Base-by-base conservation (phyloP, 2,797 vertebrate species). In the Girardinus metallicus region DNA sequence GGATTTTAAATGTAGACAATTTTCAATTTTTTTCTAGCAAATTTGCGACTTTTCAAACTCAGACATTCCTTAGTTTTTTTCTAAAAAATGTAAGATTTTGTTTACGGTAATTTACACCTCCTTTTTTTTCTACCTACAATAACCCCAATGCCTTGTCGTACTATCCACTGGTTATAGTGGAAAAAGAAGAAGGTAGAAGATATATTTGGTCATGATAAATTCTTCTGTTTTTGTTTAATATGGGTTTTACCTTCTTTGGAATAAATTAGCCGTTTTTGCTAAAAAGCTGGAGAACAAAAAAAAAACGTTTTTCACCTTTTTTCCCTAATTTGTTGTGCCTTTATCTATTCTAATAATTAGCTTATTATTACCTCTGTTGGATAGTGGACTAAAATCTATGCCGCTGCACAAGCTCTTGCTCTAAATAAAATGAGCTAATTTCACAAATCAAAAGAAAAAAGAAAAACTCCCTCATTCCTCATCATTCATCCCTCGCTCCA, bases 361-460 rank as follows among this genome's bases (percentile, higher is more conserved):
- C 26, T 44, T 15, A 44, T 70, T 26, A n/a, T 70, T 51, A 23
- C 39, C 66, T 70, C 66, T 5, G 11, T 26, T 70, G 16, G 34
- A 39, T 23, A 5, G 72, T 73, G 31, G 16, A 18, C 18, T 39
- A 2, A 66, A 76, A 26, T 26, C 34, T 4, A 49, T 10, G 16
- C 39, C 10, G 29, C 10, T 72, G 1, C 31, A 57, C 77, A 23
- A 60, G 31, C n/a, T 76, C 41, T 34, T 36, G 7, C 57, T 81
- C 73, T 44, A 73, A 78, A 26, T 49, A 57, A 75, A 86, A 78
- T 44, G 36, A 78, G 68, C 68, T 70, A 71, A 78, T 85, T 81
- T 88, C 73, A 84, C 79, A 81, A 78, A 85, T 78, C 34, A 82
- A 82, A 43, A 49, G 75, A 41, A 79, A 76, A 51, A 16, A 47